Evolutionary conservation across 2,113 vertebrate genomes (phyloP), one percentile per base, ranked within the genome.

Genomic region (Tor tambroides): DNA sequence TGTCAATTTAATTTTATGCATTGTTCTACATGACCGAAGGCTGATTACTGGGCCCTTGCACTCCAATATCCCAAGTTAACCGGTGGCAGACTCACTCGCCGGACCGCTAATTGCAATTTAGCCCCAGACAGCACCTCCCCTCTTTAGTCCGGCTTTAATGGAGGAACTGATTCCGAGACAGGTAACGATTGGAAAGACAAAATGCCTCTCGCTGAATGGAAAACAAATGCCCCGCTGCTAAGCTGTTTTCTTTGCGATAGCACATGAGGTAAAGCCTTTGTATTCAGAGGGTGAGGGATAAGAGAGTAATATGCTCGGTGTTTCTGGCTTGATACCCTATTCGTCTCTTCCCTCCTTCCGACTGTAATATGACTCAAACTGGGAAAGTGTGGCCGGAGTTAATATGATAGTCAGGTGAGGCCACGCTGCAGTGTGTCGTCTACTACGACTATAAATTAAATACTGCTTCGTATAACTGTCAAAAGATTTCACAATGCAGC

Each of bases 1-100:
- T 97, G 97, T 99, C 98, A 98, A 98, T 99, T 98, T 98, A 99
- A 99, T 99, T 99, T 98, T 98, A 99, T 99, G 97, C 98, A 99
- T 99, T 99, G 98, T 99, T 99, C 98, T 99, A 99, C 98, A 98
- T 99, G 98, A 99, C 97, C 97, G 97, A 98, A 97, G 97, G 96
- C 97, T 97, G 97, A 98, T 98, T 99, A 98, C 95, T 87, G 95
- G 96, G 96, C 96, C 95, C 97, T 96, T 96, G 97, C 97, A 96
- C 97, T 98, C 96, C 97, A 96, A 98, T 98, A 98, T 98, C 97
- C 97, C 96, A 96, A 97, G 96, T 98, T 98, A 99, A 98, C 97
- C 95, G 96, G 96, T 98, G 96, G 96, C 97, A 95, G 97, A 95
- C 96, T 96, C 96, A 96, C 97, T 97, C 93, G 96, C 93, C 95